These are phyloP conservation scores for Semnornis frantzii DNA, from an alignment of 2,113 vertebrate genomes.

Conservation along the genomic window DNA sequence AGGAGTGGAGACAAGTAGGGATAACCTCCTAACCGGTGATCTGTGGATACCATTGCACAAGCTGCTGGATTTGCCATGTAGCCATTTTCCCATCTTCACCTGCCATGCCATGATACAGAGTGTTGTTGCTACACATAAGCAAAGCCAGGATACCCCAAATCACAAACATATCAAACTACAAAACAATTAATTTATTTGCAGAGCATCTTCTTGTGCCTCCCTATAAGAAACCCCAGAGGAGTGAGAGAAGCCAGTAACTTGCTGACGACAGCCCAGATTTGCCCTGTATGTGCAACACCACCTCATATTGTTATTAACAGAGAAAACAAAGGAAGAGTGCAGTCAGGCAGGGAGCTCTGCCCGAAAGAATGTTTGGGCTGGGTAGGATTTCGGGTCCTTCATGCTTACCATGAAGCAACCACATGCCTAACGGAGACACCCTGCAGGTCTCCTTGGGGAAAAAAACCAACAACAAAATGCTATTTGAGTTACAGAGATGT, in stretches of 20 bases:
- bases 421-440: fast-evolving
- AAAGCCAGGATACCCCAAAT: background rate
- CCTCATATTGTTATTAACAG: fast-evolving
- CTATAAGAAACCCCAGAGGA: background rate
- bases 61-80: background rate
- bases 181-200: background rate
- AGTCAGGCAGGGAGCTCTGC: background rate
- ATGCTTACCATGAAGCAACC: background rate
- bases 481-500: background rate
- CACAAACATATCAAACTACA: fast-evolving
- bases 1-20: fast-evolving
- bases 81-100: background rate
- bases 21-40: background rate
- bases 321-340: background rate
- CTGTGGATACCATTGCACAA: background rate
- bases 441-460: background rate
- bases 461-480: background rate
- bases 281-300: fast-evolving
- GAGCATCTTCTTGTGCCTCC: fast-evolving
- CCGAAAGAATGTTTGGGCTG: background rate
- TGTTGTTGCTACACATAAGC: background rate
- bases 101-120: fast-evolving
- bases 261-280: background rate
- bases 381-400: background rate
- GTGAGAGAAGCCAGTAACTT: background rate